A percentile compares a stretch with the other conserved stretches of the same genome.
phyloP scores from a whole-genome alignment of 2,888 invertebrate species.

The Zhuqinia jingwanae region DNA sequence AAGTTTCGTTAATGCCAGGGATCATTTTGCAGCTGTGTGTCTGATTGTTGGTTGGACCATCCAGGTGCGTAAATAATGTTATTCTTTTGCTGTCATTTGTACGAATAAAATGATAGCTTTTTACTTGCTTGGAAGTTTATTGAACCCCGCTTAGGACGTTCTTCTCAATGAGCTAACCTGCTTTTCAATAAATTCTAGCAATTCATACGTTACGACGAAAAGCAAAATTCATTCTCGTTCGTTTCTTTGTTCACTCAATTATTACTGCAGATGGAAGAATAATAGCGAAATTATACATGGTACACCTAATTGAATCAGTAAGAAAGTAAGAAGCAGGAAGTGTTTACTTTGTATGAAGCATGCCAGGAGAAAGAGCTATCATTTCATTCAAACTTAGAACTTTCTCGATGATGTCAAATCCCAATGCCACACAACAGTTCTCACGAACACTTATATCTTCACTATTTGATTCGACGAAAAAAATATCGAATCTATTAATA shows the following conservation, averaged over 20 bases:
- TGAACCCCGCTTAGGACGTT: background rate
- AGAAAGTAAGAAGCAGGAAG: too few species aligned
- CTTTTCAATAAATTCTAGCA: too few species aligned
- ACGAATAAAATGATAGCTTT: background rate
- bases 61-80: slow-evolving; percentile 71
- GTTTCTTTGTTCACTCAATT: background rate
- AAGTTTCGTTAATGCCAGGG: slow-evolving; percentile 79
- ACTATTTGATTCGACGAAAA: background rate
- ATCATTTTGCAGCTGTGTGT: slow-evolving; percentile 80
- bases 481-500: background rate
- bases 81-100: too few species aligned
- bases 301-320: too few species aligned
- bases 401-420: too few species aligned
- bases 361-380: too few species aligned
- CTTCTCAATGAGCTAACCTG: background rate
- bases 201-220: background rate
- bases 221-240: background rate
- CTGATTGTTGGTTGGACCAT: slow-evolving; percentile 79
- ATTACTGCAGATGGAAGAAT: too few species aligned
- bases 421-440: too few species aligned
- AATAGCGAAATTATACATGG: too few species aligned
- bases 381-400: too few species aligned
- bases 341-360: too few species aligned
- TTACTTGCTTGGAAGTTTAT: too few species aligned
- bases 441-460: background rate